Evolutionary conservation across 2,113 vertebrate genomes (phyloP), one percentile per base, ranked within the genome.

Genomic region (Cettia cetti): DNA sequence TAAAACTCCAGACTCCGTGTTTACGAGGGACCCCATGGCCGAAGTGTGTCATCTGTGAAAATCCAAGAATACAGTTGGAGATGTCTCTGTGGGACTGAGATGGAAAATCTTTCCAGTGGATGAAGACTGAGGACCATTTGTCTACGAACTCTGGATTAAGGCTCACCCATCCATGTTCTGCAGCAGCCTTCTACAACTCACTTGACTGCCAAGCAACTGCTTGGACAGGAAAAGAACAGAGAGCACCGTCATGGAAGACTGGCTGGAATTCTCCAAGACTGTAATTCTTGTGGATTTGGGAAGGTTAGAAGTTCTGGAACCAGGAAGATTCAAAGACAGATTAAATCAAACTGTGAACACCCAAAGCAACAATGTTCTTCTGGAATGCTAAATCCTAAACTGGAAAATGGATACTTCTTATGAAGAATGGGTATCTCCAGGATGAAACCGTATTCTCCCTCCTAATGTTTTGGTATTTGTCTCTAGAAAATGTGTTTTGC

Each of bases 401-500:
- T 95, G 91, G 75, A 96, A 97, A 95, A 89, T 64, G 96, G 96
- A 95, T 97, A 61, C 90, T 80, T 77, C 78, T 72, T 59, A 24
- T 64, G 97, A 98, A 97, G 97, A 98, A 83, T 26, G 96, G 94
- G 84, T 93, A 92, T 97, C 96, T 92, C 86, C 95, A 94, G 97
- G 92, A 97, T 72, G 97, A 97, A 98, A 96, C n/a, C 94, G 5
- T 92, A 85, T 92, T 95, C 92, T 95, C 75, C 95, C 91, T 97
- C 69, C 96, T 97, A 83, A 97, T 97, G 92, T 97, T 96, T 94
- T 96, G 97, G 94, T 98, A 95, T 98, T 97, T 98, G 94, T 98
- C 90, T 98, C 95, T 98, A 98, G 97, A 92, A 92, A 97, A 97
- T 97, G 92, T 97, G 86, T 97, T 90, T 97, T 97, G 71, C 97